These are phyloP conservation scores for Bubalus kerabau DNA, from an alignment of 2,113 vertebrate genomes.

Conservation along the genomic window DNA sequence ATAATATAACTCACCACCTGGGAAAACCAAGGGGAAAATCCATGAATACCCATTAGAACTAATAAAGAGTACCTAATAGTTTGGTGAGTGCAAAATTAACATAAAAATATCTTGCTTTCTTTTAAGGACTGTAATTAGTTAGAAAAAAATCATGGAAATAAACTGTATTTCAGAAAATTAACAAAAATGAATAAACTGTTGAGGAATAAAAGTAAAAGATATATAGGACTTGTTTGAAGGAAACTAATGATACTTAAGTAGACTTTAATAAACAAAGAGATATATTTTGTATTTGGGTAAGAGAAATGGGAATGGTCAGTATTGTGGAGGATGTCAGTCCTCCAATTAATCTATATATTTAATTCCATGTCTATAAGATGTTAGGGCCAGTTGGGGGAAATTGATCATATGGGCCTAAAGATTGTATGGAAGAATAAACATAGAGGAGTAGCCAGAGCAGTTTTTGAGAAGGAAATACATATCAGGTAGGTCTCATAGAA, in stretches of 20 bases:
- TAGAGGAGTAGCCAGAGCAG: background rate
- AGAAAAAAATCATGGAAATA: background rate
- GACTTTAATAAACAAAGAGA: background rate
- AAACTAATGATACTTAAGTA: background rate
- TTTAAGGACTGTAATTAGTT: background rate
- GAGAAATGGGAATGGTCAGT: background rate
- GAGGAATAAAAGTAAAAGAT: background rate
- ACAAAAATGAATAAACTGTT: background rate
- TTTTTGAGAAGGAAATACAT: background rate
- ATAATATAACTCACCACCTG: background rate
- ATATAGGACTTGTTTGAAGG: background rate
- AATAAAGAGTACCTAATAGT: background rate
- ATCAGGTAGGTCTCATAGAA: background rate
- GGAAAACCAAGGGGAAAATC: background rate
- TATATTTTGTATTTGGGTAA: background rate
- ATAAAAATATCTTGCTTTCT: background rate
- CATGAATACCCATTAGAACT: background rate
- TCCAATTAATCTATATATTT: background rate
- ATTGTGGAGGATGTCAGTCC: background rate
- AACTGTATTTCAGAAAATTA: background rate
- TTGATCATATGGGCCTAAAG: background rate
- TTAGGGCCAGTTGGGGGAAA: background rate
- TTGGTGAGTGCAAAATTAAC: background rate
- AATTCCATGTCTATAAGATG: background rate
- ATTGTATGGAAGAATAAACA: background rate